phyloP scores from a whole-genome alignment of 2,888 invertebrate genomes.

The Augochlorella aurata region DNA sequence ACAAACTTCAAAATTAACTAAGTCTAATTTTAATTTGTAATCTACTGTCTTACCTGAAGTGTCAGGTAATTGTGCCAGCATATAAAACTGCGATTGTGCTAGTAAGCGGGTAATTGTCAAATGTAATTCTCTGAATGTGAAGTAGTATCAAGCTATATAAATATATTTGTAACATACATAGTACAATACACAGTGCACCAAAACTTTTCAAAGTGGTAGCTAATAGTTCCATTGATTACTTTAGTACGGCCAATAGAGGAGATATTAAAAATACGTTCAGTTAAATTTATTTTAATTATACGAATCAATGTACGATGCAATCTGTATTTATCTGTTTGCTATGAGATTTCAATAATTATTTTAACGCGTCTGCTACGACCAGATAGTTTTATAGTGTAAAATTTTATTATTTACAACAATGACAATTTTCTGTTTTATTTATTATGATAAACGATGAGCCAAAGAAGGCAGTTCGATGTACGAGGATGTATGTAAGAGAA shows the following conservation, averaged over 20 bases:
- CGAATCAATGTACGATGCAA: constrained; percentile 34
- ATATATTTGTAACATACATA: constrained; percentile 42
- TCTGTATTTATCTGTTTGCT: constrained; percentile 42
- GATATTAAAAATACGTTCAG: constrained; percentile 14
- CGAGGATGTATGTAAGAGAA: neutral
- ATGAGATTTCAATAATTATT: constrained; percentile 25
- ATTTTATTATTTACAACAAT: constrained; percentile 17
- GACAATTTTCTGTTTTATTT: constrained; percentile 25
- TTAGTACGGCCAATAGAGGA: neutral
- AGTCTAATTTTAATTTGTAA: constrained; percentile 44
- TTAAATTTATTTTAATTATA: constrained; percentile 33
- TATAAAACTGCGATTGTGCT: constrained; percentile 45
- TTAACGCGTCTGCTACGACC: constrained; percentile 16
- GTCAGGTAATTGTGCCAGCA: constrained; percentile 49
- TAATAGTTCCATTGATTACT: constrained; percentile 14
- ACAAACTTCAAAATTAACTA: constrained; percentile 29
- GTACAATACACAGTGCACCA: constrained; percentile 48
- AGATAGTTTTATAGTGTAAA: constrained; percentile 23
- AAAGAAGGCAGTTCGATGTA: constrained; percentile 9
- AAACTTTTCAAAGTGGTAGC: constrained; percentile 22
- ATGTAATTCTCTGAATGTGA: constrained; percentile 60
- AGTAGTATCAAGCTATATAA: constrained; percentile 58
- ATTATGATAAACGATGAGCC: constrained; percentile 19
- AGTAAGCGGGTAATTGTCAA: constrained; percentile 34
- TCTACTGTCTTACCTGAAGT: constrained; percentile 32